These are phyloP conservation scores for Callipepla squamata DNA, from an alignment of 2,113 vertebrate genomes.

Conservation along the genomic window DNA sequence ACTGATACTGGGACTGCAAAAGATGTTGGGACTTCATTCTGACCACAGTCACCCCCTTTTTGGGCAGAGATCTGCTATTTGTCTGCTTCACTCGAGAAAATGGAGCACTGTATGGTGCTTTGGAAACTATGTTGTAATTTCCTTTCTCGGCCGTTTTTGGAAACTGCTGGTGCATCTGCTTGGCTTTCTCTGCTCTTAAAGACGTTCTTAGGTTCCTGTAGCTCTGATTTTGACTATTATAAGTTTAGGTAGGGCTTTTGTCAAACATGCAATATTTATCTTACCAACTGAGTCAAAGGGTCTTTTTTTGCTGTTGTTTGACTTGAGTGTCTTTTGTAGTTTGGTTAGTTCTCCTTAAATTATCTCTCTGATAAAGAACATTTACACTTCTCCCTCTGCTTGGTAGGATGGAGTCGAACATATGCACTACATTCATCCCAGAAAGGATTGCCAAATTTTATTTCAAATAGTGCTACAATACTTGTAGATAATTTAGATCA, in stretches of 20 bases:
- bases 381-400: slow-evolving; percentile 19
- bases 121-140: neutral
- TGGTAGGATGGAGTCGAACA: neutral
- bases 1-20: neutral
- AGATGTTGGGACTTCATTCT: neutral
- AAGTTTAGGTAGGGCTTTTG: neutral
- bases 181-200: neutral
- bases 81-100: slow-evolving; percentile 6
- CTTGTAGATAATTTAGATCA: neutral
- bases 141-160: slow-evolving; percentile 5
- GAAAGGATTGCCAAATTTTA: slow-evolving; percentile 30
- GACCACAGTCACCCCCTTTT: neutral
- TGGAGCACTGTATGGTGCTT: neutral
- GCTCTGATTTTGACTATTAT: neutral
- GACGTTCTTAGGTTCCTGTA: neutral
- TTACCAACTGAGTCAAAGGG: neutral
- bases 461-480: slow-evolving; percentile 17
- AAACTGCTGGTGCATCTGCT: slow-evolving; percentile 10
- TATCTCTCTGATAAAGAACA: slow-evolving; percentile 20
- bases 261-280: slow-evolving; percentile 1
- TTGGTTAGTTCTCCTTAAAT: neutral
- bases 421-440: neutral
- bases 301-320: slow-evolving; percentile 17
- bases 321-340: neutral
- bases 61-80: neutral